Conservation (phyloP, 2,113 vertebrate genomes). For the Pseudolaguvia tuberculata region DNA sequence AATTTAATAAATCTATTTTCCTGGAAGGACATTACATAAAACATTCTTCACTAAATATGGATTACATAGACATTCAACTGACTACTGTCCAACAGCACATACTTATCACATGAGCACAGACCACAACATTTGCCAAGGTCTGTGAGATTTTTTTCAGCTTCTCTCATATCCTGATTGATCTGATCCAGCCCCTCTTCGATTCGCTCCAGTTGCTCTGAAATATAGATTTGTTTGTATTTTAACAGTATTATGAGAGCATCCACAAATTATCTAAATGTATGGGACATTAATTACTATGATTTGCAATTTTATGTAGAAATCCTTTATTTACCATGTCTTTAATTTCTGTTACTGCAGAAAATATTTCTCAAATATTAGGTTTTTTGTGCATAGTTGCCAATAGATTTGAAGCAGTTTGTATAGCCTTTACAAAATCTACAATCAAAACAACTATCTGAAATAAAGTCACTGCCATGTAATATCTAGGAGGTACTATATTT, state of each 20-base stretch:
- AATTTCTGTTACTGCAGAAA: no score
- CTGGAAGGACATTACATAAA: background rate
- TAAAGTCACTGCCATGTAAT: background rate
- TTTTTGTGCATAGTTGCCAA: background rate
- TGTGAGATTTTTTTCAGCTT: conserved; percentile 79
- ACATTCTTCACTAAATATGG: background rate
- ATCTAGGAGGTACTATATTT: background rate
- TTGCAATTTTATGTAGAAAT: no score
- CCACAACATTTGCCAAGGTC: conserved; percentile 77
- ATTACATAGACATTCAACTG: background rate
- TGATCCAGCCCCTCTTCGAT: conserved; percentile 76
- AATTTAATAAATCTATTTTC: no score
- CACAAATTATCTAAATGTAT: background rate
- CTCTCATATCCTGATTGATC: conserved; percentile 79
- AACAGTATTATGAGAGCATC: background rate
- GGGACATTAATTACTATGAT: background rate
- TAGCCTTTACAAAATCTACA: background rate
- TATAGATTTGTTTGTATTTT: conserved; percentile 6
- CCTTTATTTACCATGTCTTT: no score
- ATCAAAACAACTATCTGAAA: background rate
- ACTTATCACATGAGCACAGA: conserved; percentile 76
- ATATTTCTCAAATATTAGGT: no score
- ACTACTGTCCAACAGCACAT: conserved; percentile 47
- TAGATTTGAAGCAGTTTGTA: background rate
- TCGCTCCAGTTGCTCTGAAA: conserved; percentile 71